Evolutionary conservation across 2,797 vertebrate species (phyloP).

Genomic region (Enteromius radiatus): DNA sequence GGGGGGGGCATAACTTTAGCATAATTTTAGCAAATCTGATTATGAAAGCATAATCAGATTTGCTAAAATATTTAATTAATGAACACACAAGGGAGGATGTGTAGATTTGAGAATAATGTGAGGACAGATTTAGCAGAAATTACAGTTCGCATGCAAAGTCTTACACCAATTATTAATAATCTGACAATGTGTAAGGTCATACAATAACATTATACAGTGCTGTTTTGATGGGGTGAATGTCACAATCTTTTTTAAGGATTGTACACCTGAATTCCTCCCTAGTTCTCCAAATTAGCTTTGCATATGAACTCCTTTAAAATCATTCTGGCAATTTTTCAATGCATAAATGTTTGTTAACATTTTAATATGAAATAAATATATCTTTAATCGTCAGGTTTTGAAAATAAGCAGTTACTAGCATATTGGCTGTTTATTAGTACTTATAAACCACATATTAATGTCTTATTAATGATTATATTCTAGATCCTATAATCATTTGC

Average conservation of each 20-base stretch:
- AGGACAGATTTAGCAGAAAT: not conserved
- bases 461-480: not conserved
- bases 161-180: not conserved
- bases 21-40: no score
- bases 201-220: not conserved
- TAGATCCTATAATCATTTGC: no score
- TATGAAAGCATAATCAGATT: conserved; percentile 2
- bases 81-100: not conserved
- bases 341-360: not conserved
- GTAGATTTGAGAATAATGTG: not conserved
- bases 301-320: not conserved
- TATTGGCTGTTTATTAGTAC: not conserved
- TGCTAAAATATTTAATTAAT: not conserved
- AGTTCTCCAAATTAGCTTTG: not conserved
- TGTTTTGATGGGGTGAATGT: not conserved
- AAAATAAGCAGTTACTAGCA: not conserved
- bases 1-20: no score
- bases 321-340: not conserved
- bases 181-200: not conserved
- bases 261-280: not conserved
- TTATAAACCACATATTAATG: not conserved
- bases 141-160: not conserved
- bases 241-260: not conserved
- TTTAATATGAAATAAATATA: not conserved
- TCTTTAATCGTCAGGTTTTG: not conserved